phyloP scores from a whole-genome alignment of 2,888 invertebrate genomes.

The Eupsilia transversa region DNA sequence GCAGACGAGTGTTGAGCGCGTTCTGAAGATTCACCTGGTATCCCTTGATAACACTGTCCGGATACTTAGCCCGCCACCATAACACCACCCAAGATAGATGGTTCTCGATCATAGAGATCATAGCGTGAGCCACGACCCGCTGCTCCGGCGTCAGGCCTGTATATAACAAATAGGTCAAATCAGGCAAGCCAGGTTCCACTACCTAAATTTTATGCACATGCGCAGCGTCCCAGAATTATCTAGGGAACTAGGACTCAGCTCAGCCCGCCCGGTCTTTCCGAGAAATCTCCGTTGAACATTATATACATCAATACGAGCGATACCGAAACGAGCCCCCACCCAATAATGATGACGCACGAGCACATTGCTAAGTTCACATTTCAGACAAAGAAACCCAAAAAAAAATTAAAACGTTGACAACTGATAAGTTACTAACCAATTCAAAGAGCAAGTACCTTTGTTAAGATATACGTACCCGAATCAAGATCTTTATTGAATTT shows the following conservation, averaged over 20 bases:
- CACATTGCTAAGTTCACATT: background rate
- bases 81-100: slow-evolving; percentile 97
- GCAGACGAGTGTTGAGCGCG: slow-evolving; percentile 96
- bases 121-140: slow-evolving; percentile 96
- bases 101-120: slow-evolving; percentile 98
- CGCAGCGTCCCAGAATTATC: slow-evolving; percentile 72
- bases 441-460: background rate
- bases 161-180: slow-evolving; percentile 68
- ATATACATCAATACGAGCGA: slow-evolving; percentile 37
- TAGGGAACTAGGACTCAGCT: slow-evolving; percentile 69
- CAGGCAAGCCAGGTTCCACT: slow-evolving; percentile 44
- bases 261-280: slow-evolving; percentile 61
- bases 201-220: slow-evolving; percentile 77
- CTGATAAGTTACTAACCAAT: background rate
- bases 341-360: slow-evolving; percentile 16
- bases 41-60: slow-evolving; percentile 96
- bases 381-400: background rate
- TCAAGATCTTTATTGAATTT: slow-evolving; percentile 96
- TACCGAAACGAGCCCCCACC: slow-evolving; percentile 3
- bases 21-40: slow-evolving; percentile 98
- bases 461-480: slow-evolving; percentile 83
- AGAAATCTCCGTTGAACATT: slow-evolving; percentile 6
- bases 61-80: slow-evolving; percentile 98
- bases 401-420: background rate
- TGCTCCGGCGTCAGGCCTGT: slow-evolving; percentile 95